phyloP scores from a whole-genome alignment of 2,797 vertebrate species.

The Schizopygopsis pylzovi region DNA sequence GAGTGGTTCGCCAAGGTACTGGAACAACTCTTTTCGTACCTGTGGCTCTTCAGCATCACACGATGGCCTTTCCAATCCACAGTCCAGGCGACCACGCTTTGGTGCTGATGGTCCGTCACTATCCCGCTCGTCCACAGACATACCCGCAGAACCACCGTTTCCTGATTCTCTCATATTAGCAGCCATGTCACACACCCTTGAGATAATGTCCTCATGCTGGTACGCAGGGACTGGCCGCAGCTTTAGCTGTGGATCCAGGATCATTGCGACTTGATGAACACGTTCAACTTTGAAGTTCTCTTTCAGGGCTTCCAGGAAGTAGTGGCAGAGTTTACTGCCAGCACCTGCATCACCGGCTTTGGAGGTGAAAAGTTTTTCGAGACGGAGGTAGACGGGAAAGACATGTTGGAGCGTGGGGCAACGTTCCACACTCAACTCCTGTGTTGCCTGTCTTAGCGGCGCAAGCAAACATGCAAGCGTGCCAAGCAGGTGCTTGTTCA shows the following conservation, averaged over 20 bases:
- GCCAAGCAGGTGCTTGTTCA: conserved; percentile 95
- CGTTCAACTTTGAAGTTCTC: conserved; percentile 99
- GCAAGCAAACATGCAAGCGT: conserved; percentile 92
- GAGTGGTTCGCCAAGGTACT: conserved; percentile 95
- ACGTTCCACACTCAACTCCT: conserved; percentile 92
- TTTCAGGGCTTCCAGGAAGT: conserved; percentile 96
- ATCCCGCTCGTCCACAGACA: conserved; percentile 80
- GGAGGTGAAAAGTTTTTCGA: conserved; percentile 98
- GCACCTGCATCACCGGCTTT: conserved; percentile 95
- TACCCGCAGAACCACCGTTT: conserved; percentile 74
- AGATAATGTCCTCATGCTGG: conserved; percentile 97
- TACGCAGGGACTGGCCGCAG: conserved; percentile 94
- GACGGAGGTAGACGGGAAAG: conserved; percentile 92
- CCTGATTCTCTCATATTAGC: conserved; percentile 84
- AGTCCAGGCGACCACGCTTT: conserved; percentile 76
- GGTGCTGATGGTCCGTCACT: conserved; percentile 70
- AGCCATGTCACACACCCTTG: conserved; percentile 93
- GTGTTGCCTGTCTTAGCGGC: conserved; percentile 90
- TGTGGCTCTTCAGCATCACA: conserved; percentile 71
- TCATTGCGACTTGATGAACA: conserved; percentile 97
- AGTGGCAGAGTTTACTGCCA: conserved; percentile 96
- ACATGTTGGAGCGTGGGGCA: conserved; percentile 95
- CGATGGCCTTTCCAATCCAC: conserved; percentile 65
- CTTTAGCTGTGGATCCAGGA: conserved; percentile 97
- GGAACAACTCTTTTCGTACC: conserved; percentile 92